phyloP scores from a whole-genome alignment of 2,888 invertebrate species.

The Epinotia bilunana region DNA sequence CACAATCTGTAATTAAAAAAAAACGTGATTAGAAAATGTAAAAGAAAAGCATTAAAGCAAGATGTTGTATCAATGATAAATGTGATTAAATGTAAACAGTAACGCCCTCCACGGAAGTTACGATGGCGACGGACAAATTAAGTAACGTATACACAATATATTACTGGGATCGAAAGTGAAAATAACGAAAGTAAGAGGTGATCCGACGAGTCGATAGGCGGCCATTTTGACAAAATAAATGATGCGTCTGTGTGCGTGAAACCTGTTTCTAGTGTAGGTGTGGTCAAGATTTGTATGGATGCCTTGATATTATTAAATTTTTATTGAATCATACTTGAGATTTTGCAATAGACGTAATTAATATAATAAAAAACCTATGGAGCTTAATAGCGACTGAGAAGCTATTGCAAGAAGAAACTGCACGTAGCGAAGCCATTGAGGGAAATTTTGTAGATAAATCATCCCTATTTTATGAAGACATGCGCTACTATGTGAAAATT shows the following conservation, averaged over 20 bases:
- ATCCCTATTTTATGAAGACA: conserved; percentile 32
- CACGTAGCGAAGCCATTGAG: not conserved
- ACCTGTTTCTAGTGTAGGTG: conserved; percentile 56
- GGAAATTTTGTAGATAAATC: conserved; percentile 25
- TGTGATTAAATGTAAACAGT: conserved; percentile 54
- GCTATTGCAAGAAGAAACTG: conserved; percentile 1
- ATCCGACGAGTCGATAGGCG: conserved; percentile 59
- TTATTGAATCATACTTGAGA: conserved; percentile 27
- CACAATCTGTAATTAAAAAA: conserved; percentile 60
- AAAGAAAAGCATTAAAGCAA: conserved; percentile 44
- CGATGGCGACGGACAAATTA: conserved; percentile 59
- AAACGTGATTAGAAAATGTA: conserved; percentile 44
- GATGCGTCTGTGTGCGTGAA: conserved; percentile 56
- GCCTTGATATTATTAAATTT: conserved; percentile 30
- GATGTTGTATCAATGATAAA: conserved; percentile 44
- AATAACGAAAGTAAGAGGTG: conserved; percentile 75
- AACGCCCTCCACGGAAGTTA: conserved; percentile 58
- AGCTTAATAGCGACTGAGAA: not conserved
- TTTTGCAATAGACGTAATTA: conserved; percentile 34
- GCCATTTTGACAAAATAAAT: conserved; percentile 66
- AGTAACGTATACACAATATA: conserved; percentile 65
- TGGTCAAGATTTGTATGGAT: conserved; percentile 47
- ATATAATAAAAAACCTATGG: conserved; percentile 12
- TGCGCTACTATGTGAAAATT: conserved; percentile 19
- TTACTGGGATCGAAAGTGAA: conserved; percentile 78